phyloP scores from a whole-genome alignment of 2,797 vertebrate species.

The Sebastes kiyomatsui region DNA sequence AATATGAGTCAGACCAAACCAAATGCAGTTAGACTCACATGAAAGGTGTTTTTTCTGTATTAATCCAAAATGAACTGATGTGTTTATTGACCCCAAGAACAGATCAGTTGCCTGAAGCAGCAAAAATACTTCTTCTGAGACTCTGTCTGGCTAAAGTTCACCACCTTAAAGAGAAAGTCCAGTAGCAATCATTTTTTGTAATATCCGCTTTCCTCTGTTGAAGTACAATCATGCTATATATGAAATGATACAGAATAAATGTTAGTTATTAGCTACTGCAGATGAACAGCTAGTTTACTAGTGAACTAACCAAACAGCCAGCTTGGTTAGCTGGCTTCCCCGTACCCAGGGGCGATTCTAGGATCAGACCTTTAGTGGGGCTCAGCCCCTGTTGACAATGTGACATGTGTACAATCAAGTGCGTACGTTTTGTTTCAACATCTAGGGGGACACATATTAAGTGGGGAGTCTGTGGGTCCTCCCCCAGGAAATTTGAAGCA shows the following conservation, averaged over 20 bases:
- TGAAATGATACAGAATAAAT: not conserved
- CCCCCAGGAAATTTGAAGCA: too few species aligned
- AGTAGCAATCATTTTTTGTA: not conserved
- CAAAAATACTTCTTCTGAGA: not conserved
- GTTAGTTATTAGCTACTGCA: not conserved
- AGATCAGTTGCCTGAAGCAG: not conserved
- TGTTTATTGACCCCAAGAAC: constrained; percentile 10
- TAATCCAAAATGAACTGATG: not conserved
- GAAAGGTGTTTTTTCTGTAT: not conserved
- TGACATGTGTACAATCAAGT: too few species aligned
- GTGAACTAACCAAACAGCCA: not conserved
- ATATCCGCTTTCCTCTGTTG: not conserved
- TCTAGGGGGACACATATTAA: too few species aligned
- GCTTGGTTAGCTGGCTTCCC: not conserved
- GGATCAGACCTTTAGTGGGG: too few species aligned
- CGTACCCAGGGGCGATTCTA: too few species aligned
- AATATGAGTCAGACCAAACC: constrained; percentile 13
- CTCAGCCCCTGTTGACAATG: too few species aligned
- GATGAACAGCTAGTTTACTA: not conserved
- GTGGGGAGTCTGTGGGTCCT: too few species aligned
- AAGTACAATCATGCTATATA: not conserved
- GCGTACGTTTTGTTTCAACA: too few species aligned
- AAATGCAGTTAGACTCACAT: constrained; percentile 7
- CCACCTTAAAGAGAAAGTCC: not conserved
- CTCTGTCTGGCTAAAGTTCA: not conserved